These are phyloP conservation scores for Atrina japonica DNA, from an alignment of 2,888 invertebrate species.

Conservation along the genomic window DNA sequence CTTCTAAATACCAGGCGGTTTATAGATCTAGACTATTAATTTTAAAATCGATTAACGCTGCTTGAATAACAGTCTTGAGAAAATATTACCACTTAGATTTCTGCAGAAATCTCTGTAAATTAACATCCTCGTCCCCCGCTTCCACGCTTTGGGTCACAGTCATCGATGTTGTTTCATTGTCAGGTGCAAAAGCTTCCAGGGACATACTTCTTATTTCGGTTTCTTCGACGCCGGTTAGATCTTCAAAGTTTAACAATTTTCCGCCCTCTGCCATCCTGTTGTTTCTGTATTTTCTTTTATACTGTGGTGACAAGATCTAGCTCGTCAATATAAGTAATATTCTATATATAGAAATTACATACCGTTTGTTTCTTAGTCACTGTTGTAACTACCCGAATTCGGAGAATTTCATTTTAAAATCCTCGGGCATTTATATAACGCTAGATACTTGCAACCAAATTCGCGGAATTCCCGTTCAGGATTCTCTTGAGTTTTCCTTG, in stretches of 20 bases:
- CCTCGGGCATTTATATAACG: no score
- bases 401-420: no score
- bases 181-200: no score
- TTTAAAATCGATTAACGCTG: no score
- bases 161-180: no score
- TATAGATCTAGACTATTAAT: no score
- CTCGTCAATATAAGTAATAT: conserved; percentile 5
- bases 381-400: conserved; percentile 11
- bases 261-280: conserved; percentile 27
- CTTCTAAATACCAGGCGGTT: neutral
- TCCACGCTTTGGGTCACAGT: no score
- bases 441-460: no score
- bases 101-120: conserved; percentile 28
- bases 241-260: neutral
- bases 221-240: neutral
- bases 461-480: no score
- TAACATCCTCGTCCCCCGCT: neutral
- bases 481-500: no score
- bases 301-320: neutral
- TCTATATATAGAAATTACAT: conserved; percentile 24
- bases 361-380: conserved; percentile 3
- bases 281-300: neutral
- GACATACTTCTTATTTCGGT: no score
- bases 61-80: no score
- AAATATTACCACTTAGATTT: conserved; percentile 34